Conservation (phyloP, 2,113 vertebrate genomes). For the Dromaius novaehollandiae region DNA sequence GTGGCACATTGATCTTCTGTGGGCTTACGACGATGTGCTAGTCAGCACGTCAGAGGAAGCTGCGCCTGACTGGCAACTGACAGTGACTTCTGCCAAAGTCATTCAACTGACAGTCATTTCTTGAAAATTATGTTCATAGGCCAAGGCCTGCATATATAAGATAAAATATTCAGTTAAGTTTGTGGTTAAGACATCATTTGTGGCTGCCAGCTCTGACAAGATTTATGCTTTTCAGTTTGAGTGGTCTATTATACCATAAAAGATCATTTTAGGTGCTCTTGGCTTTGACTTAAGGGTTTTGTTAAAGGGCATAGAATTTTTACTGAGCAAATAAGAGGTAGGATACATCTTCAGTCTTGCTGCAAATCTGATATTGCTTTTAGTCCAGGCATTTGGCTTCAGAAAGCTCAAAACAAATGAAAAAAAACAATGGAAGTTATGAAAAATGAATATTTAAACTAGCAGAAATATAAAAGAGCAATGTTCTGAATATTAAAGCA, state of each 20-base stretch:
- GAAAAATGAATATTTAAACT: not conserved
- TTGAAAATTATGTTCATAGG: not conserved
- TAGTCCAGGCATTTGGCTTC: not conserved
- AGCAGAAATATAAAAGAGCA: not conserved
- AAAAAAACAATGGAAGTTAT: not conserved
- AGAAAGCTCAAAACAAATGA: not conserved
- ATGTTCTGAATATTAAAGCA: not conserved
- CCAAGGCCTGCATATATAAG: not conserved
- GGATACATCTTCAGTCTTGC: not conserved
- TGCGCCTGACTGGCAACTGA: not conserved
- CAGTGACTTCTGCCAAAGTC: not conserved
- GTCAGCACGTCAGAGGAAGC: not conserved
- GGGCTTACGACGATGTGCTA: not conserved
- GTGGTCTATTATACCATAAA: not conserved
- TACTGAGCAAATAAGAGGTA: not conserved
- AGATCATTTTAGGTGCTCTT: not conserved
- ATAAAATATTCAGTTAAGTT: slow-evolving; percentile 54
- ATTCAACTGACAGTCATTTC: not conserved
- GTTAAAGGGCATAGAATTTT: not conserved
- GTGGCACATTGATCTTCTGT: not conserved
- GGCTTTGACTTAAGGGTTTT: not conserved
- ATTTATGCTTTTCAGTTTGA: not conserved
- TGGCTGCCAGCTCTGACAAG: not conserved
- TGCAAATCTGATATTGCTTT: not conserved
- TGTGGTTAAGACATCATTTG: not conserved